Evolutionary conservation across 1,140 invertebrate species (phyloP), one percentile per base, ranked within the genome.

Genomic region (Aphelinus atriplicis): DNA sequence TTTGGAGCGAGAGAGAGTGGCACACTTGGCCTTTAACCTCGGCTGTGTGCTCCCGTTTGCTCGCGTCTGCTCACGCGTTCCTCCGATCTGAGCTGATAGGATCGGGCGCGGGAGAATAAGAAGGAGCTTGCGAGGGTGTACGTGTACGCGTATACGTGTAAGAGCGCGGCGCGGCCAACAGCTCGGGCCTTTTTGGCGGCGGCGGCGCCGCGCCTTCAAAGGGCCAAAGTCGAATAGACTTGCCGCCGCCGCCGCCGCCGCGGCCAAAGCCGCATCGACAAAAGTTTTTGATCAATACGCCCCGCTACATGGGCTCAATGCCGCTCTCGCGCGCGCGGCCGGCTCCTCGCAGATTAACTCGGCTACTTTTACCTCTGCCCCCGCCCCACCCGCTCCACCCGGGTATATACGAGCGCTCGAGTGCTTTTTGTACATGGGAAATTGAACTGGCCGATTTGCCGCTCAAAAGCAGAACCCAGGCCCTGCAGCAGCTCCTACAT

Each of bases 241-340:
- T 55, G 9, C 3, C 26, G 7, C 43, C 42, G 26, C 10, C 55
- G 3, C 47, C 43, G 26, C 67, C 45, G 47, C 3, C 58, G 43
- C 48, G 3, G 57, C 51, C 1, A 67, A 43, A 61, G 72, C 3
- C 42, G 42, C 57, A 71, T 71, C 63, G 63, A 67, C 69, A 67
- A 67, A 71, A 68, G 75, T 68, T 75, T 71, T 62, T 60, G 63
- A 76, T 76, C 75, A 71, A 76, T 71, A 67, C 68, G 47, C 62
- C 43, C 55, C 47, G 26, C 7, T n/a, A 60, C 9, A 65, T 51
- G 61, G 55, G n/a, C 53, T 45, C 42, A 56, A 67, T 73, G 48
- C 66, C 64, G 62, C 26, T 26, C 26, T 26, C 26, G 26, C 26
- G 26, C 26, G 26, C 26, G 26, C 26, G 26, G 26, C 26, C 26